phyloP scores from a whole-genome alignment of 1,140 invertebrate species.

The Neocloeon triangulifer region DNA sequence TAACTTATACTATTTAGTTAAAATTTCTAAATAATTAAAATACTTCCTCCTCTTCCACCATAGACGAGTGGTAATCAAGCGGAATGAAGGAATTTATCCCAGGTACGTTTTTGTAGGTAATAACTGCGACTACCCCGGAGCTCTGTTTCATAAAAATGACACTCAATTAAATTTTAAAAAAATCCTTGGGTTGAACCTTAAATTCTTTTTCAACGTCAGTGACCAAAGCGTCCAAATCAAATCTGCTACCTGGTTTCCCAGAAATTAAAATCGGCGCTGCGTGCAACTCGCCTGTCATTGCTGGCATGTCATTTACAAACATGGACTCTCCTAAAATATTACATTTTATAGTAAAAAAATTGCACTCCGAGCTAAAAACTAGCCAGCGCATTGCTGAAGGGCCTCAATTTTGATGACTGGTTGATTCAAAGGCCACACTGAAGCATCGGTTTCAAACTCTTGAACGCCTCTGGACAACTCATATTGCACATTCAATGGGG shows the following conservation, averaged over 20 bases:
- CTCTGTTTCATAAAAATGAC: no score
- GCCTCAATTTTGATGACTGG: conserved; percentile 55
- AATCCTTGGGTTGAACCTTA: no score
- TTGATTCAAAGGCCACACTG: conserved; percentile 56
- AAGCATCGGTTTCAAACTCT: conserved; percentile 41
- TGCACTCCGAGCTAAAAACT: no score
- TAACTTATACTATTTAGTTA: no score
- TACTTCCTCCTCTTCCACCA: conserved; percentile 18
- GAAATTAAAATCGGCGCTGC: no score
- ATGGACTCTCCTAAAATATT: conserved; percentile 56
- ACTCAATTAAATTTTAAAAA: no score
- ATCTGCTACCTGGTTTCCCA: no score
- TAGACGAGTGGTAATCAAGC: conserved; percentile 13
- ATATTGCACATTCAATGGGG: no score
- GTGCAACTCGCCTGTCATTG: conserved; percentile 29
- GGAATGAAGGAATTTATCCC: conserved; percentile 31
- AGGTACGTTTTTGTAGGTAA: conserved; percentile 48
- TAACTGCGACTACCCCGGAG: conserved; percentile 44
- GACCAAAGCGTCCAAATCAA: conserved; percentile 31
- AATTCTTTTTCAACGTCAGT: no score
- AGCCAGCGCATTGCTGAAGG: conserved; percentile 41
- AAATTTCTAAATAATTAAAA: conserved; percentile 6
- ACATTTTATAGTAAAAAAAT: no score
- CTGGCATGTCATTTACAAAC: conserved; percentile 37
- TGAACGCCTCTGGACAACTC: conserved; percentile 52